phyloP scores from a whole-genome alignment of 2,797 vertebrate species.

The Nasua narica region DNA sequence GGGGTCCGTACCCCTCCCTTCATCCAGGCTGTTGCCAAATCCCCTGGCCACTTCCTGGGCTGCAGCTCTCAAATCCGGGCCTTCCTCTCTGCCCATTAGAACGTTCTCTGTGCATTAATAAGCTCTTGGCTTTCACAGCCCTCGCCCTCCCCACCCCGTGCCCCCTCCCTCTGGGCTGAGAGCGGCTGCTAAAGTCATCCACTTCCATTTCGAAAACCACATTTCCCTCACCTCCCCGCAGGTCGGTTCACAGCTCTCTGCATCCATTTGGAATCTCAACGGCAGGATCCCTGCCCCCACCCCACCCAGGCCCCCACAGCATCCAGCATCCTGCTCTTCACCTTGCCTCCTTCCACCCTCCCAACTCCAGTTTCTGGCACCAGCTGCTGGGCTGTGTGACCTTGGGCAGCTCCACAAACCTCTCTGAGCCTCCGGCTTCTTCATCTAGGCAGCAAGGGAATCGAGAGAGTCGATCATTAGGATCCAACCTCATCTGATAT shows the following conservation, averaged over 20 bases:
- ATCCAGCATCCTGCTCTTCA: conserved; percentile 36
- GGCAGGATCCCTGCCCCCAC: neutral
- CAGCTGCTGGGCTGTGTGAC: conserved; percentile 37
- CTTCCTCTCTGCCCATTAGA: conserved; percentile 48
- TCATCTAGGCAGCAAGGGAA: neutral
- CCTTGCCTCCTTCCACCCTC: neutral
- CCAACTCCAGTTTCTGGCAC: neutral
- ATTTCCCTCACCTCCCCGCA: conserved; percentile 34
- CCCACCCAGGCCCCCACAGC: neutral
- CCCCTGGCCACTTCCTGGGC: conserved; percentile 5
- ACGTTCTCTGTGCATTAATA: conserved; percentile 72
- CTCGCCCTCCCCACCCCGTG: neutral
- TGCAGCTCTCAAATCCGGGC: conserved; percentile 38
- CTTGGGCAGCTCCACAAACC: conserved; percentile 20
- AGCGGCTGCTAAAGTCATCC: conserved; percentile 58
- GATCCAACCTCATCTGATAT: conserved; percentile 44
- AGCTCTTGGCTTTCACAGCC: conserved; percentile 70
- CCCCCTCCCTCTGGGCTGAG: conserved; percentile 32
- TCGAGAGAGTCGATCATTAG: neutral
- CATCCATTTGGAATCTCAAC: conserved; percentile 64
- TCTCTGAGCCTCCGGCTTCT: conserved; percentile 29
- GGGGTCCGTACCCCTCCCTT: neutral
- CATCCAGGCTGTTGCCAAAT: conserved; percentile 47
- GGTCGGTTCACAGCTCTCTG: conserved; percentile 41
- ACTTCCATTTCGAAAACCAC: conserved; percentile 71